Evolutionary conservation across 2,888 invertebrate species (phyloP).

Genomic region (Agapetus fuscipes): DNA sequence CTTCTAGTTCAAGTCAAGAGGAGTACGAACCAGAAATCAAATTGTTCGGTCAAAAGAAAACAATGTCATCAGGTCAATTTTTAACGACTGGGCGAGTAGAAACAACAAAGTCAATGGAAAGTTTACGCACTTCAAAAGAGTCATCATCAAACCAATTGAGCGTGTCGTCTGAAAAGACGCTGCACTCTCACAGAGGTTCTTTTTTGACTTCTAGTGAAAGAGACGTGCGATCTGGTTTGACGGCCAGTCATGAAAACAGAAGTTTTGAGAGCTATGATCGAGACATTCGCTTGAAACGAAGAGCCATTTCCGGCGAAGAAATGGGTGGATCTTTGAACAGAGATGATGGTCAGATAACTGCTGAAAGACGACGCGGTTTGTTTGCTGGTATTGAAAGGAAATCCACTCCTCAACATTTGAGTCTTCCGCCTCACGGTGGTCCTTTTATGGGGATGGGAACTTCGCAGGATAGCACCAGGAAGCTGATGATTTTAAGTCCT

Average conservation of each 20-base stretch:
- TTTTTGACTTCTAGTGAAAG: constrained; percentile 56
- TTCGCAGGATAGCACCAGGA: constrained; percentile 29
- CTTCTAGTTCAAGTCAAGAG: constrained; percentile 62
- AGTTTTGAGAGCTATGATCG: constrained; percentile 51
- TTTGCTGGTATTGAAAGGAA: constrained; percentile 58
- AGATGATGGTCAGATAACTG: constrained; percentile 35
- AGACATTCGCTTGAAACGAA: constrained; percentile 45
- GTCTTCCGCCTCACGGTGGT: constrained; percentile 57
- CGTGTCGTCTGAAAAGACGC: constrained; percentile 33
- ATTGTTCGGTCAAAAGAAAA: constrained; percentile 28
- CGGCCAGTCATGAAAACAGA: constrained; percentile 42
- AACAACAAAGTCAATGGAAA: constrained; percentile 62
- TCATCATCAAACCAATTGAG: constrained; percentile 43
- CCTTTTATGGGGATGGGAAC: constrained; percentile 43
- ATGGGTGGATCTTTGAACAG: constrained; percentile 33
- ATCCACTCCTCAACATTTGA: constrained; percentile 53
- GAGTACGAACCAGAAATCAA: constrained; percentile 54
- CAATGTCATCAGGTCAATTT: constrained; percentile 43
- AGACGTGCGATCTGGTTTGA: constrained; percentile 46
- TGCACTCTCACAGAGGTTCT: constrained; percentile 48
- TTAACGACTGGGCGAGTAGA: constrained; percentile 47
- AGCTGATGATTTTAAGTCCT: constrained; percentile 70
- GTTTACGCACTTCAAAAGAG: constrained; percentile 50
- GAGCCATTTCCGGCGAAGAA: constrained; percentile 54
- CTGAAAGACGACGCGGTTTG: constrained; percentile 56